Conservation (phyloP, 2,888 invertebrate genomes). For the Volucella inanis region DNA sequence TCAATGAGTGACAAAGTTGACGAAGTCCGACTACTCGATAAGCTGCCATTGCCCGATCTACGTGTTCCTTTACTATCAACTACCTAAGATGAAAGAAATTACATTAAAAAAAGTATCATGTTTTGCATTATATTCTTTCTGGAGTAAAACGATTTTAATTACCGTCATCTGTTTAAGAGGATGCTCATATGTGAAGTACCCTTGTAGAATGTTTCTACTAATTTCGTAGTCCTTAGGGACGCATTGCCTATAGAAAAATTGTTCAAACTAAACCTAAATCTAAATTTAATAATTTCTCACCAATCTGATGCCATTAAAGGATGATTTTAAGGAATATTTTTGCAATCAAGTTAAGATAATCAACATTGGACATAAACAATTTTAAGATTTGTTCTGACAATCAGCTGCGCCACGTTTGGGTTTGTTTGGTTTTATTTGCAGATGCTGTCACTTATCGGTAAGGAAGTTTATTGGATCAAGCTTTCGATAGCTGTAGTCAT, state of each 20-base stretch:
- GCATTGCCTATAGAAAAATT: constrained; percentile 78
- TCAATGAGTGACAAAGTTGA: constrained; percentile 84
- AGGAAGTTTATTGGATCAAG: not conserved
- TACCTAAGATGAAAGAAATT: constrained; percentile 81
- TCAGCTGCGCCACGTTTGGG: constrained; percentile 44
- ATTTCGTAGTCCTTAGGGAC: constrained; percentile 79
- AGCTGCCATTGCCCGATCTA: constrained; percentile 83
- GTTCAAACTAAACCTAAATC: not conserved
- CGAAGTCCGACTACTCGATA: constrained; percentile 84
- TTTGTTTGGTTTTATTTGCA: constrained; percentile 3
- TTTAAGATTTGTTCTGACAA: constrained; percentile 53
- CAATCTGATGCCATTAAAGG: constrained; percentile 63
- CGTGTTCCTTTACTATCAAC: constrained; percentile 84
- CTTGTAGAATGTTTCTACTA: constrained; percentile 78
- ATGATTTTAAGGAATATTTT: constrained; percentile 7
- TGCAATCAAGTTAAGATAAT: constrained; percentile 14
- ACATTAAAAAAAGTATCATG: not conserved
- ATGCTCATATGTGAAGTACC: constrained; percentile 84
- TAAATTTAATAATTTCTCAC: constrained; percentile 25
- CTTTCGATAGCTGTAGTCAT: not conserved
- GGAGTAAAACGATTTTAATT: constrained; percentile 75
- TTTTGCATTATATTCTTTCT: not conserved
- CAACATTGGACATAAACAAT: constrained; percentile 50
- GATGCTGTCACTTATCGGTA: constrained; percentile 5
- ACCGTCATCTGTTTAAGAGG: constrained; percentile 85